These are phyloP conservation scores for Gadopsis bispinosus DNA, from an alignment of 2,797 vertebrate genomes.

Conservation along the genomic window DNA sequence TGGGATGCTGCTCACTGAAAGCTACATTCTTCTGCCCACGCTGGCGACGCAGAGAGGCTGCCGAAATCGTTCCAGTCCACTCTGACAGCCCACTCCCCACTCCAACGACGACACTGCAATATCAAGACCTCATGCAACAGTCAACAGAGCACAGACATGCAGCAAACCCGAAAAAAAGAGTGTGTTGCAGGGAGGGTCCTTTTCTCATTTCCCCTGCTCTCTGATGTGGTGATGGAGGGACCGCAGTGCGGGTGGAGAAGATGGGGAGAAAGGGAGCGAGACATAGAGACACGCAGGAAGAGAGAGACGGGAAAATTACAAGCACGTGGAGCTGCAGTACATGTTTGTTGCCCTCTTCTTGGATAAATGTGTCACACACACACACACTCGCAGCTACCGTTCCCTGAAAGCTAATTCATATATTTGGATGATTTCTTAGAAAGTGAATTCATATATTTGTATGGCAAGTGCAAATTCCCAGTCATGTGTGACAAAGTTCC, in stretches of 20 bases:
- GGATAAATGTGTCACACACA: background rate
- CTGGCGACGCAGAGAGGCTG: background rate
- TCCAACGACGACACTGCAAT: background rate
- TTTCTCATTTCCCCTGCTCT: conserved; percentile 35
- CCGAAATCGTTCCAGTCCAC: background rate
- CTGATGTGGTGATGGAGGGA: conserved; percentile 63
- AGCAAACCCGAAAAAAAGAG: background rate
- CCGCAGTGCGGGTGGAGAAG: conserved; percentile 35
- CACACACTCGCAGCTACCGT: too few species aligned
- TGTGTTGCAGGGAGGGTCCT: background rate
- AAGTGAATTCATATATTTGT: background rate
- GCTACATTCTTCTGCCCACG: background rate
- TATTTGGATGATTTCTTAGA: background rate
- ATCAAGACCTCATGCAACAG: background rate
- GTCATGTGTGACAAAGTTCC: background rate
- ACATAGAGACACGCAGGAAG: conserved; percentile 15
- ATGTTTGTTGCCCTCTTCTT: conserved; percentile 77
- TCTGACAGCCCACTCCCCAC: background rate
- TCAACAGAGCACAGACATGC: background rate
- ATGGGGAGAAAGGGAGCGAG: conserved; percentile 29
- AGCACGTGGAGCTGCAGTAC: conserved; percentile 77
- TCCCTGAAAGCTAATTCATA: background rate
- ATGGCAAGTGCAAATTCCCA: background rate
- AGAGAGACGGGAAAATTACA: conserved; percentile 75
- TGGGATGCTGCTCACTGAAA: too few species aligned